Evolutionary conservation across 2,113 vertebrate genomes (phyloP), one percentile per base, ranked within the genome.

Genomic region (Lonchura striata): DNA sequence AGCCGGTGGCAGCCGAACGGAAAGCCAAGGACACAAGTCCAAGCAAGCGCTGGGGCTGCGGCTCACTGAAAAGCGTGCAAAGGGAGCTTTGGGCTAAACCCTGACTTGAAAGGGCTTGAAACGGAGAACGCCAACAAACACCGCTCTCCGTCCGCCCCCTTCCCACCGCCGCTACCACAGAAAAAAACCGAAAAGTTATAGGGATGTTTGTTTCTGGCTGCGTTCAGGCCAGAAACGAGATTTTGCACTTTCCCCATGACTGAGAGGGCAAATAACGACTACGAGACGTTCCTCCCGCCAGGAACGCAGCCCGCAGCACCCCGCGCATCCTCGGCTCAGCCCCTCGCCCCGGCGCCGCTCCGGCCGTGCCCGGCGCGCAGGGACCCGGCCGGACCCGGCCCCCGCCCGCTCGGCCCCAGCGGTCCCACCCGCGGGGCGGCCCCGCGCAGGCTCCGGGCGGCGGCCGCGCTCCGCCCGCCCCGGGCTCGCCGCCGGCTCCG

Each of bases 161-260:
- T 28, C 69, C 23, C 88, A 28, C 35, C 3, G 31, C 63, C 37
- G 19, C 41, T 70, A 65, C 33, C 72, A 53, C 54, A 35, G 24
- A 31, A 54, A 61, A 52, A n/a, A 4, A 3, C 9, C 28, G 10
- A 5, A 24, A 50, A 78, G 8, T 74, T 41, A 65, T 2, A 60
- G n/a, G 59, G 22, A 47, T 35, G 11, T 49, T 47, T 18, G 11
- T 11, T 72, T 53, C 53, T 44, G 33, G 21, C 69, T 13, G 54
- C 15, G 6, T 49, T 53, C 65, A 17, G 60, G 61, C 35, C 74
- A 31, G 39, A 46, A 47, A 3, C 8, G 15, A 16, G 66, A 15
- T 46, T 19, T 5, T 3, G 5, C 4, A 13, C 22, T 2, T 23
- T 31, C 30, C 61, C 13, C 13, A 0, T 1, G n/a, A 31, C 4